Evolutionary conservation across 2,113 vertebrate genomes (phyloP), one percentile per base, ranked within the genome.

Genomic region (Hypocryptadius cinnamomeus): DNA sequence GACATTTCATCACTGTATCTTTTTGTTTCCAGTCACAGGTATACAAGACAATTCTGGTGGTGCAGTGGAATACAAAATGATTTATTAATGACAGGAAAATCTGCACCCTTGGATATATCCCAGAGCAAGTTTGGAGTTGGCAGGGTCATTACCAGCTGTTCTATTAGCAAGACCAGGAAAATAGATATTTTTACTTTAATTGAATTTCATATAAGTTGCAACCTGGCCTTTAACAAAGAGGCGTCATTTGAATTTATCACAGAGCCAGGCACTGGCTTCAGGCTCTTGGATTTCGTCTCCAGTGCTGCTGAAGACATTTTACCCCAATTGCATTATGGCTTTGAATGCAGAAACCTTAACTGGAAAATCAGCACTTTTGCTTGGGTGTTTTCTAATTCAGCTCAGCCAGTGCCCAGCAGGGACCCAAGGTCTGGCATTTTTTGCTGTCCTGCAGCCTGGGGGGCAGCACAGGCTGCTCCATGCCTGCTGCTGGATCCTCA

Each of bases 101-200:
- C 82, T 84, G 69, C 65, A 60, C 84, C 91, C 72, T 81, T 85
- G 35, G 90, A 68, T 79, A 53, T 77, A 86, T 77, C 92, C 93
- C 89, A 96, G 80, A 92, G 95, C 83, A 61, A 86, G 65, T 60
- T 10, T 73, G 76, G 70, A 85, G 65, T 70, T 77, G 87, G 79
- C 64, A 77, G 84, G 89, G 92, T 90, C 90, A 79, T 96, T 92
- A 93, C 61, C 57, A 79, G 24, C 72, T 3, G 23, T 57, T 89
- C 69, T 81, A 80, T 92, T 94, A 94, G 59, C 45, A 31, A 63
- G 82, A 48, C 61, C 81, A 86, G 81, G 79, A 95, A 96, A 96
- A 96, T 57, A 89, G 74, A 77, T 91, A 96, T 94, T 95, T 97
- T 94, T 89, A 95, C 83, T 90, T 95, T 95, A 96, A 97, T 92